Evolutionary conservation across 2,888 invertebrate genomes (phyloP).

Genomic region (Steinernema carpocapsae): DNA sequence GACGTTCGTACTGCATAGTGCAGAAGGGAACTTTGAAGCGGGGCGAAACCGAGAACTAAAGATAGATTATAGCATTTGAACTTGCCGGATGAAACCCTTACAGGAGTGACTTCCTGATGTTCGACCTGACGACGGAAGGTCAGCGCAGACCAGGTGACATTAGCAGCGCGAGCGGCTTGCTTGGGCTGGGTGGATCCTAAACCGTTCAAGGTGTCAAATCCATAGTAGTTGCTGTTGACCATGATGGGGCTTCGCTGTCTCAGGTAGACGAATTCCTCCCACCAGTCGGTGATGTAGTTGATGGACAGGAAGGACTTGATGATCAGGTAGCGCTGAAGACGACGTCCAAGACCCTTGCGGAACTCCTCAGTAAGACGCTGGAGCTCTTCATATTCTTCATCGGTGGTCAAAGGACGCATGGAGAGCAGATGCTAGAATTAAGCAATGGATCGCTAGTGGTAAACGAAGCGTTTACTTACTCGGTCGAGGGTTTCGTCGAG

Average conservation of each 20-base stretch:
- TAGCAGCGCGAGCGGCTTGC: constrained; percentile 83
- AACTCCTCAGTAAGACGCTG: constrained; percentile 47
- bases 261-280: constrained; percentile 98
- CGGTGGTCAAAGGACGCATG: constrained; percentile 83
- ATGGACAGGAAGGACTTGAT: constrained; percentile 85
- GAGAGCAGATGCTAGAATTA: constrained; percentile 92
- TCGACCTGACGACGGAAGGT: constrained; percentile 86
- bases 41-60: constrained; percentile 55
- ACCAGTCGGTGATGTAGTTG: constrained; percentile 90
- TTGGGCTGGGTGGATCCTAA: constrained; percentile 69
- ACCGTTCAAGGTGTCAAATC: constrained; percentile 74
- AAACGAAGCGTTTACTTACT: constrained; percentile 75
- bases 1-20: constrained; percentile 94
- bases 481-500: constrained; percentile 84
- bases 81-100: too few relatives aligned
- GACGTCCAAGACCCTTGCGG: constrained; percentile 79
- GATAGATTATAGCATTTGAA: too few relatives aligned
- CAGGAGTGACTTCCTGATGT: constrained; percentile 87
- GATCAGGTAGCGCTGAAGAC: constrained; percentile 87
- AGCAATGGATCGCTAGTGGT: too few relatives aligned
- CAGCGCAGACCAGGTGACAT: constrained; percentile 82
- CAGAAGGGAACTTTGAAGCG: constrained; percentile 81
- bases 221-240: constrained; percentile 98
- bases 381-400: constrained; percentile 82
- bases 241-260: constrained; percentile 91